Base-by-base conservation (phyloP, 2,888 invertebrate genomes). In the Morpho helenor region DNA sequence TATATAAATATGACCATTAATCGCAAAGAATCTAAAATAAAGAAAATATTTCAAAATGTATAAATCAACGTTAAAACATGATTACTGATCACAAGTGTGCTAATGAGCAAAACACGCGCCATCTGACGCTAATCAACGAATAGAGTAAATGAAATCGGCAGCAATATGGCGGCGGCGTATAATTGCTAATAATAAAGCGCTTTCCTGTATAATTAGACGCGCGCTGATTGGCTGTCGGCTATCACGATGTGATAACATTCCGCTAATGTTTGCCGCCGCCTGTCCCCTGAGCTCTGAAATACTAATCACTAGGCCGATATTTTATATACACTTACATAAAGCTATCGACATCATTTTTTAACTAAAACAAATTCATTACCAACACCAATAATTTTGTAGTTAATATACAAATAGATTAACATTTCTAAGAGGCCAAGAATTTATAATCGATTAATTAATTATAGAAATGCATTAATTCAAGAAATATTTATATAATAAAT, bases 171-270 rank as follows among this genome's bases (percentile, higher is more conserved):
- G 89, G 89, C 89, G 73, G 80, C 63, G 79, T 81, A 84, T 87
- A 85, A 89, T 89, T 88, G 87, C 89, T 89, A 90, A 87, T 90
- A 88, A 90, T 90, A 90, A 88, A 88, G 87, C 84, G 82, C 84
- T 85, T 84, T 85, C 84, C 87, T 84, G 87, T 85, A 86, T 88
- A 89, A 90, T 89, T 86, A 87, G 87, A 82, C 75, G 75, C 70
- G 80, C 82, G 80, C 80, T 80, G 87, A 89, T 88, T 87, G 89
- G 89, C 75, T 80, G 81, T 49, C 76, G 76, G 78, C 82, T 86
- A 88, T 87, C 87, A 85, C 84, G 77, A 85, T 77, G 83, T 88
- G 88, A 88, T 88, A 89, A 88, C 88, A 87, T 74, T 74, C 79
- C 84, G 82, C 82, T 87, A 87, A 87, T 87, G 75, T 61, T 59